Conservation (phyloP, 37 sponge, comb jelly and placozoan species). For the Halichondria panicea region DNA sequence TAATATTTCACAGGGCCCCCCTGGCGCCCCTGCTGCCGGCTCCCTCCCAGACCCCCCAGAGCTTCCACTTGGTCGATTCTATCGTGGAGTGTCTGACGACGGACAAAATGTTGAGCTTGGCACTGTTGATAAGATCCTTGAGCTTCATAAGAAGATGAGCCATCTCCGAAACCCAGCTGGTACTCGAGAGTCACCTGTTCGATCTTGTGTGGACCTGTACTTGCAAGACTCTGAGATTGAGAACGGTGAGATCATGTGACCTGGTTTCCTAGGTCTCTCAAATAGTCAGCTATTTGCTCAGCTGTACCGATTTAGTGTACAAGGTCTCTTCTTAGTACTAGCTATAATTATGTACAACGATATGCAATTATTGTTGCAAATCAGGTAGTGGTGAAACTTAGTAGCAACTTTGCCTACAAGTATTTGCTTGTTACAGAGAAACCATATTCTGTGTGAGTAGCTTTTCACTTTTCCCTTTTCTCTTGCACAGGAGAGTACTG, state of each 20-base stretch:
- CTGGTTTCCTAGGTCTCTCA: too few species aligned
- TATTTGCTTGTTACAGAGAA: neutral
- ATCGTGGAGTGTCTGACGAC: slow-evolving; percentile 24
- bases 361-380: too few species aligned
- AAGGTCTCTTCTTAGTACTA: too few species aligned
- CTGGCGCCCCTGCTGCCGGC: slow-evolving; percentile 48
- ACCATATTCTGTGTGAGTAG: too few species aligned
- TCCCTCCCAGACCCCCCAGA: slow-evolving; percentile 14
- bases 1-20: slow-evolving; percentile 50
- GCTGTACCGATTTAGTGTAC: too few species aligned
- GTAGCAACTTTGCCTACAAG: too few species aligned
- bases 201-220: slow-evolving; percentile 58
- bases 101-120: slow-evolving; percentile 47
- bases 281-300: too few species aligned
- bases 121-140: slow-evolving; percentile 38
- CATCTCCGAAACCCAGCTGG: slow-evolving; percentile 53
- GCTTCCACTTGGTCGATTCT: slow-evolving; percentile 11
- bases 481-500: slow-evolving; percentile 63
- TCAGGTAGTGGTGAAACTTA: too few species aligned
- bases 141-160: slow-evolving; percentile 56
- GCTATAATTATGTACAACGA: too few species aligned
- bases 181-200: slow-evolving; percentile 49
- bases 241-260: slow-evolving; percentile 30
- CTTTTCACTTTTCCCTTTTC: neutral
- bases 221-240: slow-evolving; percentile 33